Evolutionary conservation across 2,888 invertebrate species (phyloP), one percentile per base, ranked within the genome.

Genomic region (Diarsia rubi): DNA sequence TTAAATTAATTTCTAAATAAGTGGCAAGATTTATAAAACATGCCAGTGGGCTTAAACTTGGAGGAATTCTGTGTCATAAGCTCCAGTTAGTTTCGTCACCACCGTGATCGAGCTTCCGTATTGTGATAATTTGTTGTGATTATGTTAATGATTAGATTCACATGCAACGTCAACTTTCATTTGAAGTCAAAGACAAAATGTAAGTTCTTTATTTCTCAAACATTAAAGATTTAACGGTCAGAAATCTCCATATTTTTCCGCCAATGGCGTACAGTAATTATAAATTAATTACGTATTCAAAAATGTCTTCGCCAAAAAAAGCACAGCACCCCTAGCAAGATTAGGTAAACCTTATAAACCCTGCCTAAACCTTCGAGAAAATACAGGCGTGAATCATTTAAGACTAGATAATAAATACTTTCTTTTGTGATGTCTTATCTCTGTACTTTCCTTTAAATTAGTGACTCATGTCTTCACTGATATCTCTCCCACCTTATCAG

Each of bases 401-500:
- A 42, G n/a, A 62, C 42, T 24, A 62, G 62, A 16, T 9, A 42
- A n/a, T 62, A 62, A 42, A 42, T 42, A 59, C 27, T 60, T 45
- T 24, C 37, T 14, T 16, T 68, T 67, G 16, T 16, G 31, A 44
- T 59, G 21, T 44, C 42, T 54, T 79, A 73, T 63, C 72, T 57
- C 21, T 44, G 45, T 42, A 57, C n/a, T 75, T 65, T 27, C 37
- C 45, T 12, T 27, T 4, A 74, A 52, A 74, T 19, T 8, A 11
- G 27, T 52, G 64, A 81, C 37, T 52, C 37, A 78, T 14, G 21
- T 14, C 27, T 52, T 24, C 16, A 75, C 8, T 19, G 14, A n/a
- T 21, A 47, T 57, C 27, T 45, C 21, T 64, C 5, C 73, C 52
- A 47, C 24, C 21, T 81, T 42, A 47, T 54, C 52, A 65, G 52